Percentiles rank a stretch among this genome's conserved stretches.
Evolutionary conservation across 2,797 vertebrate genomes (phyloP).

Genomic region (Chrosomus eos): DNA sequence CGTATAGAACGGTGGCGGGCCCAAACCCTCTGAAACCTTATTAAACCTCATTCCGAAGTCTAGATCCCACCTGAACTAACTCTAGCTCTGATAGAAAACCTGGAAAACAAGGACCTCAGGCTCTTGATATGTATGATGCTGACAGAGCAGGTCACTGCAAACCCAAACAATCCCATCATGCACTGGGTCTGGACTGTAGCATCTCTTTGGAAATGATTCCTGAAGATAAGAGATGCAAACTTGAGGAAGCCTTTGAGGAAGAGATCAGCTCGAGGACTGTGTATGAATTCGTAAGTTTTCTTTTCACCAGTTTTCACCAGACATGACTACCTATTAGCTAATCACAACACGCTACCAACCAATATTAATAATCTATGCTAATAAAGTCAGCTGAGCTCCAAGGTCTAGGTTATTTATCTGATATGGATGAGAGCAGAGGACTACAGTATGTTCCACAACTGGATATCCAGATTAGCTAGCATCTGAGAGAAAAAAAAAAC

Average conservation of each 20-base stretch:
- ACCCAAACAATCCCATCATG: constrained; percentile 22
- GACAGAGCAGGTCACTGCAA: background rate
- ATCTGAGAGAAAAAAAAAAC: constrained; percentile 45
- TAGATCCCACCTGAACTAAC: background rate
- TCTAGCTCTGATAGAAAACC: background rate
- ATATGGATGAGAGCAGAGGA: constrained; percentile 75
- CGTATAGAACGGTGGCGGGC: background rate
- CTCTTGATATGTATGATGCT: background rate
- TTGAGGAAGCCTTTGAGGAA: constrained; percentile 77
- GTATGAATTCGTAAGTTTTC: constrained; percentile 69
- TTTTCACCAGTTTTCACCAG: constrained; percentile 70
- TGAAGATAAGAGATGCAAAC: constrained; percentile 71
- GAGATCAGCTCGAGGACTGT: constrained; percentile 58
- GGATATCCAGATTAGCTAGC: constrained; percentile 54
- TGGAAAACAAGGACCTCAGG: background rate
- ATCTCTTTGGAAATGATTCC: constrained; percentile 41
- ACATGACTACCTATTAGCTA: constrained; percentile 5
- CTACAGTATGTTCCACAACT: constrained; percentile 50
- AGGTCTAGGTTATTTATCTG: constrained; percentile 70
- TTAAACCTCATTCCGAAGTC: background rate
- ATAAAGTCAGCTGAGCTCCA: constrained; percentile 60
- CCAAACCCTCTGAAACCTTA: background rate
- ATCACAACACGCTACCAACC: constrained; percentile 63
- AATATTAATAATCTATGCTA: constrained; percentile 78
- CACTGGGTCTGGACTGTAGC: constrained; percentile 54